Evolutionary conservation across 1,140 invertebrate genomes (phyloP).

Genomic region (Hyphantria cunea): DNA sequence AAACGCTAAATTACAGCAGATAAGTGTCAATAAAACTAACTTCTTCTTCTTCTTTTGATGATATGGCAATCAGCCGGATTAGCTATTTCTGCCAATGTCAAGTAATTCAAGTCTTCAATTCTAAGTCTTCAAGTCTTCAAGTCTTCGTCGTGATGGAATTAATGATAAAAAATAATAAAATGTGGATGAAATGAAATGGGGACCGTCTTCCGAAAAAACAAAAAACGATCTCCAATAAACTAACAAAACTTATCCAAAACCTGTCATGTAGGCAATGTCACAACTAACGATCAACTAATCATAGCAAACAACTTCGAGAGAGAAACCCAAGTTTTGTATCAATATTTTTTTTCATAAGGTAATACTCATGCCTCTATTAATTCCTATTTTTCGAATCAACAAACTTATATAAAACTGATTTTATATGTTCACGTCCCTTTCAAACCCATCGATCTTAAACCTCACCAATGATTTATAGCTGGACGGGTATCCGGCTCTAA

Average conservation of each 20-base stretch:
- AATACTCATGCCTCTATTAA: slow-evolving; percentile 17
- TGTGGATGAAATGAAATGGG: too few species aligned
- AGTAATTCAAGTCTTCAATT: too few species aligned
- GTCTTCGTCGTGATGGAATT: too few species aligned
- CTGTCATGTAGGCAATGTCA: slow-evolving; percentile 23
- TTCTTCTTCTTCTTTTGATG: too few species aligned
- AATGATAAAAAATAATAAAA: too few species aligned
- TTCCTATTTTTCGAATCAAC: slow-evolving; percentile 18
- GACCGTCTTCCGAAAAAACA: too few species aligned
- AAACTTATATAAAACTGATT: slow-evolving; percentile 21
- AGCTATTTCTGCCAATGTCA: too few species aligned
- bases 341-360: slow-evolving; percentile 12
- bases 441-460: slow-evolving; percentile 39
- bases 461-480: slow-evolving; percentile 43
- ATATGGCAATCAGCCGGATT: too few species aligned
- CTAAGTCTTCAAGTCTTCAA: too few species aligned
- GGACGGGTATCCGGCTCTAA: slow-evolving; percentile 25
- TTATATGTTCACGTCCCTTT: slow-evolving; percentile 30
- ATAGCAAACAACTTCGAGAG: slow-evolving; percentile 17
- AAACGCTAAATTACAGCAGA: slow-evolving; percentile 20
- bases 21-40: slow-evolving; percentile 23
- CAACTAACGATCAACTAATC: slow-evolving; percentile 25
- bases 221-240: too few species aligned
- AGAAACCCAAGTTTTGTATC: slow-evolving; percentile 17
- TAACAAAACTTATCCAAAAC: slow-evolving; percentile 11